phyloP scores from a whole-genome alignment of 2,113 vertebrate species.

The Muntiacus reevesi region DNA sequence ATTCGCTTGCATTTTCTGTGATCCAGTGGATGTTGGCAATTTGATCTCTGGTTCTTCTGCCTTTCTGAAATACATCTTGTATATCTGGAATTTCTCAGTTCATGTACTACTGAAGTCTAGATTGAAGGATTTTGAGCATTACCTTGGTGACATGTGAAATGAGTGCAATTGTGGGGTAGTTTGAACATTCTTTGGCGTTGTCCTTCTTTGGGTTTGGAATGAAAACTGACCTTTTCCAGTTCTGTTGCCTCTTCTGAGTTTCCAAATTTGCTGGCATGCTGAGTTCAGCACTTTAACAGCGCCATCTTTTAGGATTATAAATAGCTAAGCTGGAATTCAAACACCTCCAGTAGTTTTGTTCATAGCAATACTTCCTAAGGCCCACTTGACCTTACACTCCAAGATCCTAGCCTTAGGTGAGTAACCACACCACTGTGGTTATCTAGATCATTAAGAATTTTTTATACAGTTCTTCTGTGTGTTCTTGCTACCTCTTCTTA shows the following conservation, averaged over 20 bases:
- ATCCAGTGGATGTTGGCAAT: not conserved
- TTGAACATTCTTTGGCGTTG: not conserved
- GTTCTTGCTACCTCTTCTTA: not conserved
- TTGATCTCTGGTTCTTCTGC: not conserved
- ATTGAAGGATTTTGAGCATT: not conserved
- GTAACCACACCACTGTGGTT: not conserved
- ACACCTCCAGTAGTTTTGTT: not conserved
- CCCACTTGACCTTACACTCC: not conserved
- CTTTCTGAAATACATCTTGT: not conserved
- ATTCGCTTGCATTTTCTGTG: not conserved
- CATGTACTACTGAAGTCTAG: not conserved
- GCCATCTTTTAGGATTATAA: not conserved
- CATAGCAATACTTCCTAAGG: not conserved
- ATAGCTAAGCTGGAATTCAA: not conserved
- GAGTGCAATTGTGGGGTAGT: not conserved
- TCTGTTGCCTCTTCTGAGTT: not conserved
- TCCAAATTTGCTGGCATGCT: not conserved
- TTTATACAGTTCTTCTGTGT: not conserved
- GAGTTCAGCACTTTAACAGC: not conserved
- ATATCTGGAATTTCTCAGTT: not conserved
- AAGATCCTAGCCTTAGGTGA: not conserved
- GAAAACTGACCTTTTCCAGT: not conserved
- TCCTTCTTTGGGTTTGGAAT: not conserved
- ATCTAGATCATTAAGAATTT: not conserved
- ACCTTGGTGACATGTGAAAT: not conserved